Evolutionary conservation across 2,888 invertebrate species (phyloP).

Genomic region (Salpingus planirostris): DNA sequence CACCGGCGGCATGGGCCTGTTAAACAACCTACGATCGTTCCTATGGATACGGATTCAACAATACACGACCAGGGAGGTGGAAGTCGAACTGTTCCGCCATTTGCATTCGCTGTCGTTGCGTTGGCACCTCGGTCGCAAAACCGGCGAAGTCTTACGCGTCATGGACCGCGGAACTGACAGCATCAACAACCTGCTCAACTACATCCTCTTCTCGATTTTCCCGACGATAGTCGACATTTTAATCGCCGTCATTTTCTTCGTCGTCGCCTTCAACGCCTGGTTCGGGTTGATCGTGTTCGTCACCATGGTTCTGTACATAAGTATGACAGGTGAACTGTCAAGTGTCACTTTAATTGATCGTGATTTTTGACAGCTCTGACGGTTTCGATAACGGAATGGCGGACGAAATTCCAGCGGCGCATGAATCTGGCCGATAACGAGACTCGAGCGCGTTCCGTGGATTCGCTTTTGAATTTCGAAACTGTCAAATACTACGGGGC

Average conservation of each 20-base stretch:
- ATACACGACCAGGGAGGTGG: slow-evolving; percentile 87
- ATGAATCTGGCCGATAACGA: slow-evolving; percentile 95
- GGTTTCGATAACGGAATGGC: slow-evolving; percentile 91
- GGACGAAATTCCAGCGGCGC: slow-evolving; percentile 86
- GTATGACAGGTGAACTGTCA: slow-evolving; percentile 44
- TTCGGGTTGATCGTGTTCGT: slow-evolving; percentile 91
- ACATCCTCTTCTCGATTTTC: slow-evolving; percentile 84
- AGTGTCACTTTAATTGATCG: background rate
- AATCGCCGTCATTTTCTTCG: slow-evolving; percentile 83
- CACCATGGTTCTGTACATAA: slow-evolving; percentile 88
- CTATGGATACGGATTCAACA: slow-evolving; percentile 95
- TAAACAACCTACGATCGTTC: slow-evolving; percentile 85
- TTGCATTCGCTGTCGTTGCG: slow-evolving; percentile 83
- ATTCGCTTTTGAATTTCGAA: slow-evolving; percentile 95
- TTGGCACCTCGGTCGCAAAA: slow-evolving; percentile 93
- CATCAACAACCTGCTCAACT: slow-evolving; percentile 87
- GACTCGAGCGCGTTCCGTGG: slow-evolving; percentile 84
- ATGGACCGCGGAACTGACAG: slow-evolving; percentile 98
- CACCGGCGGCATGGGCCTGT: slow-evolving; percentile 81
- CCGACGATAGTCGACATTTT: slow-evolving; percentile 91
- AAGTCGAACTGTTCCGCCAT: slow-evolving; percentile 78
- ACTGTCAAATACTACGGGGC: slow-evolving; percentile 98
- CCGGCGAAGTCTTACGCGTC: slow-evolving; percentile 90
- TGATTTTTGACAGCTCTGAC: slow-evolving; percentile 59
- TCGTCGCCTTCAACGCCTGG: slow-evolving; percentile 82